phyloP scores from a whole-genome alignment of 2,888 invertebrate genomes.

The Eumacrocentrus americanus region DNA sequence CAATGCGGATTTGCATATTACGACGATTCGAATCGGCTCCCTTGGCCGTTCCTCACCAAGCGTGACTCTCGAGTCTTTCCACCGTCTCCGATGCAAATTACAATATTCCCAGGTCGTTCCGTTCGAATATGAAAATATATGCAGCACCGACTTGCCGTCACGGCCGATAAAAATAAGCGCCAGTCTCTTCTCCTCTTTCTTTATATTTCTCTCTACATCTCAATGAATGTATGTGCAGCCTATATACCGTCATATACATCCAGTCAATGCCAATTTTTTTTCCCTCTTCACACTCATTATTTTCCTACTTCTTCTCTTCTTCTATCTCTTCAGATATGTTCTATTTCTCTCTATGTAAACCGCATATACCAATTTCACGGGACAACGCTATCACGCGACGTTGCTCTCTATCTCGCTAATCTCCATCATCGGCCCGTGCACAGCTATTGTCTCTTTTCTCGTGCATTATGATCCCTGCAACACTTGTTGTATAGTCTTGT shows the following conservation, averaged over 20 bases:
- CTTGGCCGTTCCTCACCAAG: constrained; percentile 36
- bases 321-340: neutral
- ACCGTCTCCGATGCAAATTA: constrained; percentile 59
- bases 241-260: constrained; percentile 4
- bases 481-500: constrained; percentile 11
- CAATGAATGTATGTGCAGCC: neutral
- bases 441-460: constrained; percentile 18
- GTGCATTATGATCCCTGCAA: constrained; percentile 3
- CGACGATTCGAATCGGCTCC: constrained; percentile 50
- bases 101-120: constrained; percentile 58
- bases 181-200: constrained; percentile 4
- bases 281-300: neutral
- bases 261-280: constrained; percentile 18
- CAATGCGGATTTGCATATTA: constrained; percentile 54
- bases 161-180: constrained; percentile 52
- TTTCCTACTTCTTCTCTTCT: neutral
- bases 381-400: constrained; percentile 13
- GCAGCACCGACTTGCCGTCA: constrained; percentile 39
- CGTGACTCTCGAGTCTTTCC: constrained; percentile 53
- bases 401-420: constrained; percentile 18
- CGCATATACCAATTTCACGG: constrained; percentile 38
- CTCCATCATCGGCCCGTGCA: constrained; percentile 15
- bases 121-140: constrained; percentile 59
- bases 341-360: constrained; percentile 20
- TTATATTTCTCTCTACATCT: neutral